Percentiles rank a stretch among this genome's conserved stretches.
Evolutionary conservation across 1,140 invertebrate genomes (phyloP).

Genomic region (Microplitis demolitor): DNA sequence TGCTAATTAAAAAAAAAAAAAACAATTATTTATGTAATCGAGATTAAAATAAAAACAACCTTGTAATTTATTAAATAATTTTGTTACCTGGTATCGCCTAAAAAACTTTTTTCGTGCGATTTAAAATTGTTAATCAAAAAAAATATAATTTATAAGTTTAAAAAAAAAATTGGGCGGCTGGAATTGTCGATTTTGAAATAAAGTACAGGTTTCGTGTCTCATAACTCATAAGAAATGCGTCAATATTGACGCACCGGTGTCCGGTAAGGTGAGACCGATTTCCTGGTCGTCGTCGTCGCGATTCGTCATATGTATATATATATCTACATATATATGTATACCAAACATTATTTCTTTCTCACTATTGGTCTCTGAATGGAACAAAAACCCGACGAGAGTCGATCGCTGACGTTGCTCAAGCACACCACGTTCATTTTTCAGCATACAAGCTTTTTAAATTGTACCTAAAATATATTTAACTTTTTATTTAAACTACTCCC

Average conservation of each 20-base stretch:
- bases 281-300: constrained; percentile 36
- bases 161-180: no score
- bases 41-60: no score
- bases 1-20: no score
- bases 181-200: neutral
- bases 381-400: constrained; percentile 15
- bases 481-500: neutral
- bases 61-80: no score
- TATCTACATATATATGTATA: neutral
- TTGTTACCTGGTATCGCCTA: no score
- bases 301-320: neutral
- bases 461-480: neutral
- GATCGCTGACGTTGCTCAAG: constrained; percentile 16
- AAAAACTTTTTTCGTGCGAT: no score
- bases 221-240: constrained; percentile 49
- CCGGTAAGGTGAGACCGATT: constrained; percentile 47
- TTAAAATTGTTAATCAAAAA: no score
- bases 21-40: no score
- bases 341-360: neutral
- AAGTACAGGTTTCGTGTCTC: constrained; percentile 30
- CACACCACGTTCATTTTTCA: constrained; percentile 6
- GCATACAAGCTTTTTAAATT: neutral
- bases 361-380: neutral
- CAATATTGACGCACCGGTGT: constrained; percentile 50
- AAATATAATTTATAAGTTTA: no score